Evolutionary conservation across 2,113 vertebrate genomes (phyloP), one percentile per base, ranked within the genome.

Genomic region (Triplophysa rosa): DNA sequence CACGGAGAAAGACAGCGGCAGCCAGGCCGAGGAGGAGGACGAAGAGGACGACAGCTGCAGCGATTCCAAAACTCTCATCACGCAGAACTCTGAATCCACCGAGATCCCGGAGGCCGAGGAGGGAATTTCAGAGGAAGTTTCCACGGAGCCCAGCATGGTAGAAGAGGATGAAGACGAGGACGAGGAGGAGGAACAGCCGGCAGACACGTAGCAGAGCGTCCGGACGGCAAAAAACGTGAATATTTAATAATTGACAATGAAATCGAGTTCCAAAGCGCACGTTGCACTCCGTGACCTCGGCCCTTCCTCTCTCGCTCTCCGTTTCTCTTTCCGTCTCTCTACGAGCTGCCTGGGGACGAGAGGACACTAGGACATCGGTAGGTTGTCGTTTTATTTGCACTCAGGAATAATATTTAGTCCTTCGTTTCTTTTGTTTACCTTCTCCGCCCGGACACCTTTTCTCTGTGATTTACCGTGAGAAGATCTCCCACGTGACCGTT

Each of bases 1-100:
- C 82, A 96, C 94, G 0, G 94, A 96, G 82, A 95, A 96, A 78
- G 94, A 95, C 87, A 94, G 94, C 82, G 94, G 93, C 33, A 95
- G 94, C 89, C 94, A 94, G 82, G 93, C 93, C 12, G 95, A 95
- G 84, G 94, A 95, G 85, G 84, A 85, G 5, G 84, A 95, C 56
- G 94, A 95, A 64, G 94, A 94, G 3, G 95, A 95, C 29, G 29
- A 93, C 47, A 95, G 94, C 88, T 95, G 92, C 86, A 94, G 94
- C 79, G 94, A 95, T 88, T 93, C 93, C 79, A 95, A 96, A 88
- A 96, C 94, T 4, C 92, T 96, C 82, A 94, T 95, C 79, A 95
- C 95, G 23, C 95, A 95, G 80, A 94, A 95, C 89, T 95, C 94
- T 0, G 94, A 95, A 89, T 95, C 94, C 47, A 93, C 94, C 6